Conservation (phyloP, 2,113 vertebrate species). For the Octodon degus region DNA sequence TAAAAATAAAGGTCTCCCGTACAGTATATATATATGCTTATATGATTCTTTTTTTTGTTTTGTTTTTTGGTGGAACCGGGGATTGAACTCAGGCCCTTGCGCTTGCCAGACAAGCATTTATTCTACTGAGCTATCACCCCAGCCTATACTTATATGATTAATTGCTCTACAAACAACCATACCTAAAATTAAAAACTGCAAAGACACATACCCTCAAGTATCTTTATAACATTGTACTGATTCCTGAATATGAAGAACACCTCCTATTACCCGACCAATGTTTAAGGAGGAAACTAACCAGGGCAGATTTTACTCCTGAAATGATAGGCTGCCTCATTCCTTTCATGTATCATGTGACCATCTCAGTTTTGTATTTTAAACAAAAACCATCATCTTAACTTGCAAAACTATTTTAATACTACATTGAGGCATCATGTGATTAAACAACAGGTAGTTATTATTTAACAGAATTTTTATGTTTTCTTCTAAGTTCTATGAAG, state of each 20-base stretch:
- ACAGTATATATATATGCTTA: too few relatives aligned
- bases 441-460: not conserved
- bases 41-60: too few relatives aligned
- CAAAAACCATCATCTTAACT: not conserved
- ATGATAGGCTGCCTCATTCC: not conserved
- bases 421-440: not conserved
- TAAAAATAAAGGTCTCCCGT: not conserved
- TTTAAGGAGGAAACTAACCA: slow-evolving; percentile 21
- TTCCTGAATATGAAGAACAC: not conserved
- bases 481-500: slow-evolving; percentile 54
- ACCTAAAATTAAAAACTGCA: not conserved
- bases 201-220: not conserved
- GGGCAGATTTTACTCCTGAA: not conserved
- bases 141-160: not conserved
- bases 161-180: not conserved
- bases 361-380: not conserved
- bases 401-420: not conserved
- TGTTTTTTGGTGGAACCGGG: too few relatives aligned
- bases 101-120: too few relatives aligned
- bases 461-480: slow-evolving; percentile 28
- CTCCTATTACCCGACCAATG: not conserved
- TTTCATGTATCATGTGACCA: not conserved
- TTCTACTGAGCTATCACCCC: too few relatives aligned
- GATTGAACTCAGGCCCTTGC: too few relatives aligned
- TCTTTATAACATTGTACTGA: not conserved